These are phyloP conservation scores for Choloepus hoffmanni DNA, from an alignment of 2,113 vertebrate species.

Conservation along the genomic window DNA sequence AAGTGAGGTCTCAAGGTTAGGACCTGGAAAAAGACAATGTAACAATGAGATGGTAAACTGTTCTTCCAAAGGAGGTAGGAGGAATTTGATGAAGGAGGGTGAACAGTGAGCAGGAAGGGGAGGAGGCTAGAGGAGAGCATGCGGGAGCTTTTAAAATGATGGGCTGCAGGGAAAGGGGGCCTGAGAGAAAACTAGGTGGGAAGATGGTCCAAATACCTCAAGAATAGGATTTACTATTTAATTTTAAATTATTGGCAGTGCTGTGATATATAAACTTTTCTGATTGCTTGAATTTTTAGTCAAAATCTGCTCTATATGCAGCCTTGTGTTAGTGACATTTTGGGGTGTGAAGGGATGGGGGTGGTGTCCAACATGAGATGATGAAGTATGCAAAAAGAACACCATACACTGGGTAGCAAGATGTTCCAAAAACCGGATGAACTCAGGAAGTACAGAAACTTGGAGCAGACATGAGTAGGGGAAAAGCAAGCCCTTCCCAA, in stretches of 20 bases:
- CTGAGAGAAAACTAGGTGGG: neutral
- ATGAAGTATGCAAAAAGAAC: neutral
- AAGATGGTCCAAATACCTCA: neutral
- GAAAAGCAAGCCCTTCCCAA: neutral
- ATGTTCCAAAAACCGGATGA: neutral
- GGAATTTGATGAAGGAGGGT: neutral
- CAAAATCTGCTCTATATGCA: neutral
- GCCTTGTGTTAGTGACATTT: neutral
- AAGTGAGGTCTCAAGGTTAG: neutral
- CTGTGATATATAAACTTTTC: neutral
- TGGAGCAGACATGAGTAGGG: neutral
- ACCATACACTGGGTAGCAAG: rapidly evolving
- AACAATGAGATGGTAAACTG: neutral
- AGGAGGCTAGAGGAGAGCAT: neutral
- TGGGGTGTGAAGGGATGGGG: neutral
- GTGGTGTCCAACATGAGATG: neutral
- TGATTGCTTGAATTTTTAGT: neutral
- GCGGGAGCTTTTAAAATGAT: neutral
- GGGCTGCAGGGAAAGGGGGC: neutral
- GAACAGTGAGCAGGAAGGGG: neutral
- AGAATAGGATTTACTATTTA: neutral
- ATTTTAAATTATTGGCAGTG: neutral
- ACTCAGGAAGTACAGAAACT: neutral
- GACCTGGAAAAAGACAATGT: neutral
- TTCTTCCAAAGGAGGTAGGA: neutral